Percentiles rank a stretch among this genome's conserved stretches.
These are phyloP conservation scores for Ploceus nigricollis DNA, from an alignment of 2,113 vertebrate species.

Conservation along the genomic window DNA sequence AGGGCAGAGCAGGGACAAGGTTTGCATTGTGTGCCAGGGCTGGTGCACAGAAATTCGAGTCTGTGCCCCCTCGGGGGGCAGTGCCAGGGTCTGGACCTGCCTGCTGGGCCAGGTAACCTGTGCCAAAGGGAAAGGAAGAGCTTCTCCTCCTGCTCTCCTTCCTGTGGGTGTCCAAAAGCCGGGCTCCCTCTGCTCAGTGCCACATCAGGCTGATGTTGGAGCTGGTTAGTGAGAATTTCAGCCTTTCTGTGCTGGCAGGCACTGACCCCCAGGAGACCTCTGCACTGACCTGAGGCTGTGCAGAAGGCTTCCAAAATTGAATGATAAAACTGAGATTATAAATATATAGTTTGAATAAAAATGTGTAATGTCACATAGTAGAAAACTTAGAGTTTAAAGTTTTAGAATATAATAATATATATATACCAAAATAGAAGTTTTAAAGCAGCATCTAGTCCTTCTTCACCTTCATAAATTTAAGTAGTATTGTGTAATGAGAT, in stretches of 20 bases:
- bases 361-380: background rate
- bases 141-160: background rate
- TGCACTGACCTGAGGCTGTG: background rate
- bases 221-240: background rate
- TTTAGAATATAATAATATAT: background rate
- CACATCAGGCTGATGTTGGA: background rate
- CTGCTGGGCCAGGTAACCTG: background rate
- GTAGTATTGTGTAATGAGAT: background rate
- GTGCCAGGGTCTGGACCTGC: fast-evolving
- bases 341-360: background rate
- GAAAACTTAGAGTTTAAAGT: background rate
- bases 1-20: background rate
- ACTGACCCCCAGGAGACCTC: background rate
- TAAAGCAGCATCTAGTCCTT: background rate
- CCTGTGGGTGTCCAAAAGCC: background rate
- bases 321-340: background rate
- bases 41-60: background rate
- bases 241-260: background rate
- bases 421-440: background rate
- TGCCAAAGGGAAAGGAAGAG: background rate
- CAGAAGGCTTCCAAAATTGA: background rate
- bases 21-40: background rate
- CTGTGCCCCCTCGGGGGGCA: background rate
- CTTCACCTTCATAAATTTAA: background rate
- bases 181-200: background rate